Evolutionary conservation across 2,797 vertebrate genomes (phyloP).

Genomic region (Threskiornis aethiopicus): DNA sequence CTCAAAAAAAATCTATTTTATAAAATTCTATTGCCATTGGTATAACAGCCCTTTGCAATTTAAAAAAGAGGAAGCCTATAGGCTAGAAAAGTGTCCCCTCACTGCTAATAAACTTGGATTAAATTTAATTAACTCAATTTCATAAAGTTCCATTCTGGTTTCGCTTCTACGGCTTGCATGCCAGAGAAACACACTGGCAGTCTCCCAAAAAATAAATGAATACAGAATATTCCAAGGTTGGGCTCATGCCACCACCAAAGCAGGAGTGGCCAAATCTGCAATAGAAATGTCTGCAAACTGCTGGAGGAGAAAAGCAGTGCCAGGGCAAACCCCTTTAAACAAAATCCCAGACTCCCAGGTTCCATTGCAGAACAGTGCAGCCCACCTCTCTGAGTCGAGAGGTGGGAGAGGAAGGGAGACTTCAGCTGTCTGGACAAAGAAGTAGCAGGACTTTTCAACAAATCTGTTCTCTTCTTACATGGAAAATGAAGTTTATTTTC

Average conservation of each 20-base stretch:
- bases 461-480: not conserved
- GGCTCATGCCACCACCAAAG: not conserved
- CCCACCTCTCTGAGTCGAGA: not conserved
- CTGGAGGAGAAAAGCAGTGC: not conserved
- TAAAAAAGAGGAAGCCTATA: not conserved
- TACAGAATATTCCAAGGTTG: not conserved
- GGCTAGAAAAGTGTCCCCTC: not conserved
- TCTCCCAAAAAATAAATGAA: conserved; percentile 34
- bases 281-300: not conserved
- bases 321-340: not conserved
- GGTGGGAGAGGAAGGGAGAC: not conserved
- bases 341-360: not conserved
- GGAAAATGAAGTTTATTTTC: not conserved
- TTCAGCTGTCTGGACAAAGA: not conserved
- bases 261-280: not conserved
- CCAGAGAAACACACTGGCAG: conserved; percentile 2
- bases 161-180: not conserved
- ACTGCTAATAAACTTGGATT: not conserved
- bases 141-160: conserved; percentile 19
- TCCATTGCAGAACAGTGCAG: not conserved
- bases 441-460: not conserved
- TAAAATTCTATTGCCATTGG: not conserved
- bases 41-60: not conserved
- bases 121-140: conserved; percentile 56
- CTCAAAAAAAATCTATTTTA: not conserved